phyloP scores from a whole-genome alignment of 1,140 invertebrate genomes.

The Tetramorium alpestre region DNA sequence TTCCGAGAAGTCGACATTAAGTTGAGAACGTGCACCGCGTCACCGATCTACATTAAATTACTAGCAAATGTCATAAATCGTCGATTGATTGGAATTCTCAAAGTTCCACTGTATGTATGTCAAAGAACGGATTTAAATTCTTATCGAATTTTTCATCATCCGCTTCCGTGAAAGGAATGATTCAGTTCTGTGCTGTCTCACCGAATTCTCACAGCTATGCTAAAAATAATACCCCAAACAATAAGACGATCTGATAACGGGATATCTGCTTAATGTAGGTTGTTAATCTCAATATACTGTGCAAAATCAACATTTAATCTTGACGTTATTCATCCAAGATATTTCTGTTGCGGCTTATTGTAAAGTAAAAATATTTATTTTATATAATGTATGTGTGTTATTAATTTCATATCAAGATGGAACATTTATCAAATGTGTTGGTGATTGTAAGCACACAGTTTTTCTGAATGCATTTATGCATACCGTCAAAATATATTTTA shows the following conservation, averaged over 20 bases:
- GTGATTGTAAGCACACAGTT: background rate
- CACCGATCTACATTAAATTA: constrained; percentile 27
- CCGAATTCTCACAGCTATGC: constrained; percentile 8
- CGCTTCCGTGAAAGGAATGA: background rate
- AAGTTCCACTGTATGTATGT: background rate
- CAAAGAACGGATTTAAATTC: background rate
- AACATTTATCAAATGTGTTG: background rate
- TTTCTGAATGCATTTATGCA: background rate
- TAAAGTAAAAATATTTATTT: background rate
- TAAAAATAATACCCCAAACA: constrained; percentile 44
- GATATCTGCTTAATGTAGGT: constrained; percentile 32
- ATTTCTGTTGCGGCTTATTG: background rate
- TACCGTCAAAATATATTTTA: background rate
- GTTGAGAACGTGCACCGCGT: background rate
- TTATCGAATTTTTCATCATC: background rate
- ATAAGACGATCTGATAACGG: constrained; percentile 10
- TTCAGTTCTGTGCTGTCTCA: background rate
- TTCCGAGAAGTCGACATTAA: constrained; percentile 44
- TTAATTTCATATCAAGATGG: constrained; percentile 3
- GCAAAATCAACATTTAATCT: background rate
- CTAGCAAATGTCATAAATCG: constrained; percentile 9
- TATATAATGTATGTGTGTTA: background rate
- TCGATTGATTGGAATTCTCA: constrained; percentile 29
- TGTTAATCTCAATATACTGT: constrained; percentile 23
- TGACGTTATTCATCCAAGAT: background rate